Conservation (phyloP, 1,140 invertebrate species). For the Lutraria rhynchaena region DNA sequence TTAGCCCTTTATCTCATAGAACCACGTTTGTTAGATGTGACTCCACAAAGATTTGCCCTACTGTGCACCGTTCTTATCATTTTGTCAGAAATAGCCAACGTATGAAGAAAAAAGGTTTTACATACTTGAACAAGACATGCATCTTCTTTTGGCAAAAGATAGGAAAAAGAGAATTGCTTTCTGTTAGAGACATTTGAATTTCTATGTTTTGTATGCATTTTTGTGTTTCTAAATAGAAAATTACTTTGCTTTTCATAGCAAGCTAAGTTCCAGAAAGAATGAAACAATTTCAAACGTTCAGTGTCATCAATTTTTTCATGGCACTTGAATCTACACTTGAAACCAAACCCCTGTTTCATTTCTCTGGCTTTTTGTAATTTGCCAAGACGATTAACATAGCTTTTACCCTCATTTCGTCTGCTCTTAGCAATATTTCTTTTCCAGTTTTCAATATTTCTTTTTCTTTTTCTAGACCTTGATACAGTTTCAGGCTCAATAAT, state of each 20-base stretch:
- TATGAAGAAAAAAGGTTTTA: constrained; percentile 33
- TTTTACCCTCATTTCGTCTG: constrained; percentile 15
- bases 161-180: no score
- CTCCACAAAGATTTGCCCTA: no score
- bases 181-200: no score
- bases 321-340: constrained; percentile 21
- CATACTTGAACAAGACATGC: not conserved
- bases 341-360: constrained; percentile 11
- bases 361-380: not conserved
- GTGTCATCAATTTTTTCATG: not conserved
- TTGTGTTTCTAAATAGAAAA: not conserved
- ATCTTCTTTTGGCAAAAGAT: no score
- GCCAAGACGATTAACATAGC: not conserved
- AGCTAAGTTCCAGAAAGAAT: constrained; percentile 23
- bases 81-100: not conserved
- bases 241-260: constrained; percentile 10
- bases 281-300: not conserved
- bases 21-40: no score
- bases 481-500: no score
- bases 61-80: constrained; percentile 8
- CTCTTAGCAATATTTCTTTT: constrained; percentile 19
- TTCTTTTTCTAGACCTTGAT: constrained; percentile 1
- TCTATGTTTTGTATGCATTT: no score
- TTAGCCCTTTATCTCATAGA: no score
- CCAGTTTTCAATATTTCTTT: constrained; percentile 7